Conservation (phyloP, 2,797 vertebrate species). For the Sciurus vulgaris region DNA sequence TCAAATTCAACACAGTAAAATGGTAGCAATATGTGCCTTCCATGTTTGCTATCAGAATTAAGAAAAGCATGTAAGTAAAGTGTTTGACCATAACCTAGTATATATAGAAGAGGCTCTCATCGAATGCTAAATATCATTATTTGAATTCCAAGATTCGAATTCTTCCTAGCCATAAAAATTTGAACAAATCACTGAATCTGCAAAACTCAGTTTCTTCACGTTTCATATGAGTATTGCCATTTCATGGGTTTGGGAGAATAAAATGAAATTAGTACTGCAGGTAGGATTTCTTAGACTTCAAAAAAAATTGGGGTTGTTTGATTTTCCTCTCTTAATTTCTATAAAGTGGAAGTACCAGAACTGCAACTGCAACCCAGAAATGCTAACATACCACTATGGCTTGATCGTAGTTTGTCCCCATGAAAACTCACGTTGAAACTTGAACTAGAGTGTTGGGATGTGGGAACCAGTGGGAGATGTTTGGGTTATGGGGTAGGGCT, state of each 20-base stretch:
- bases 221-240: not conserved
- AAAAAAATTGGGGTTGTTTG: not conserved
- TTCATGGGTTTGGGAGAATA: not conserved
- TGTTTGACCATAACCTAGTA: not conserved
- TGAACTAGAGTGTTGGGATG: not conserved
- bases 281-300: not conserved
- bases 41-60: not conserved
- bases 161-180: constrained; percentile 7
- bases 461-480: too few relatives aligned
- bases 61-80: not conserved
- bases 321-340: not conserved
- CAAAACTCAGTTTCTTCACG: not conserved
- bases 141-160: constrained; percentile 2
- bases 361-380: not conserved
- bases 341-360: not conserved
- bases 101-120: not conserved
- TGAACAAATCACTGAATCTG: not conserved
- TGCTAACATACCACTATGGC: not conserved
- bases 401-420: not conserved
- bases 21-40: not conserved
- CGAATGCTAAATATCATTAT: not conserved
- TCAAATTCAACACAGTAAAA: not conserved
- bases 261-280: not conserved
- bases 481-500: not conserved
- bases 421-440: not conserved